Conservation (phyloP, 2,888 invertebrate species). For the Branchellion lobata region DNA sequence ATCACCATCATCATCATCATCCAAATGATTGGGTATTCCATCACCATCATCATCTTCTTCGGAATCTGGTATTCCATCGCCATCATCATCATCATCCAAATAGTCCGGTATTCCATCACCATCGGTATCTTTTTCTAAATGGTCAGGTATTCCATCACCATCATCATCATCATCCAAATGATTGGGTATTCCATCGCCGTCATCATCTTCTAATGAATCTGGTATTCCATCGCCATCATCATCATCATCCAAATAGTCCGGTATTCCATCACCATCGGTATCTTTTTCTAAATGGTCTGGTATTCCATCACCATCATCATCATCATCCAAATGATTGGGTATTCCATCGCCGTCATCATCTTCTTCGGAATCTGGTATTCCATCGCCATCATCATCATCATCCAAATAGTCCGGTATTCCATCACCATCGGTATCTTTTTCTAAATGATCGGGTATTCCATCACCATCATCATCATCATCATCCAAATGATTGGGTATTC, state of each 20-base stretch:
- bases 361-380: slow-evolving; percentile 51
- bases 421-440: slow-evolving; percentile 56
- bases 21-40: slow-evolving; percentile 53
- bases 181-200: slow-evolving; percentile 56
- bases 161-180: slow-evolving; percentile 53
- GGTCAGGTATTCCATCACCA: slow-evolving; percentile 55
- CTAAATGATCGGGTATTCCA: slow-evolving; percentile 52
- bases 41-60: slow-evolving; percentile 54
- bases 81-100: slow-evolving; percentile 54
- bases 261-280: slow-evolving; percentile 53
- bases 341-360: slow-evolving; percentile 55
- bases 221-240: slow-evolving; percentile 54
- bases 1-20: slow-evolving; percentile 55
- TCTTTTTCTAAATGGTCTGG: slow-evolving; percentile 51
- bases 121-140: slow-evolving; percentile 52
- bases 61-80: slow-evolving; percentile 58
- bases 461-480: slow-evolving; percentile 52
- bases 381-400: slow-evolving; percentile 56
- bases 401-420: slow-evolving; percentile 57
- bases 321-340: slow-evolving; percentile 51
- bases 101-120: slow-evolving; percentile 54
- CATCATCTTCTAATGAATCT: slow-evolving; percentile 55
- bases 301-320: slow-evolving; percentile 52
- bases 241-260: slow-evolving; percentile 50
- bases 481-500: slow-evolving; percentile 54